Base-by-base conservation (phyloP, 1,140 invertebrate species). In the Bombyx mandarina region DNA sequence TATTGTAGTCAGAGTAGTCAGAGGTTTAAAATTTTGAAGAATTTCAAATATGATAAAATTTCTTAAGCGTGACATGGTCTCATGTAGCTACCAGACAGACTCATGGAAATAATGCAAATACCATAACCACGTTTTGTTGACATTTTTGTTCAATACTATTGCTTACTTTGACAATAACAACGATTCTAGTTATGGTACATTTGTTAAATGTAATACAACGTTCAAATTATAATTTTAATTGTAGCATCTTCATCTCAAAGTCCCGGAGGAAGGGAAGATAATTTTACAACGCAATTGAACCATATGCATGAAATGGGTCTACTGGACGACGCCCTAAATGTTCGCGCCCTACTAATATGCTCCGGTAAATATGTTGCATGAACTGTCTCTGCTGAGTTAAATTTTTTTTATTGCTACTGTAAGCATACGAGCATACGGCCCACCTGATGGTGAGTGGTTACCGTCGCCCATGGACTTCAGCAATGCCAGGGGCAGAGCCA, bases 281-380 rank as follows among this genome's bases (percentile, higher is more conserved):
- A 78, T 26, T 85, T 66, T 62, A 43, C 67, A 6, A 64, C 68
- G 0, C 80, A 83, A 54, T 64, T 88, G 35, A 65, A 66, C 3
- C 79, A 73, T 55, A 87, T 88, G 86, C 79, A 80, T 54, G 86
- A 88, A 57, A 86, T 88, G 82, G 86, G 86, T 0, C 67, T 88
- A 2, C 45, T 77, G 6, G 77, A 88, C 57, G 81, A 88, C 58
- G 71, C 76, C 7, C 63, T 86, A 45, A 88, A 88, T 54, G 63
- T 88, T 12, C 72, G 84, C 1, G 86, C 86, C 0, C 60, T 88
- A 22, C 70, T 82, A 18, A 84, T 88, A 52, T 83, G 81, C 57
- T 61, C 75, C 63, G 86, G 81, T 84, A 49, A 8, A 26, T 49
- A 43, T 54, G 26, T 35, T 5, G 26, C 26, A 35, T 2, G 26